phyloP scores from a whole-genome alignment of 1,140 invertebrate species.

The Drosophila auraria region DNA sequence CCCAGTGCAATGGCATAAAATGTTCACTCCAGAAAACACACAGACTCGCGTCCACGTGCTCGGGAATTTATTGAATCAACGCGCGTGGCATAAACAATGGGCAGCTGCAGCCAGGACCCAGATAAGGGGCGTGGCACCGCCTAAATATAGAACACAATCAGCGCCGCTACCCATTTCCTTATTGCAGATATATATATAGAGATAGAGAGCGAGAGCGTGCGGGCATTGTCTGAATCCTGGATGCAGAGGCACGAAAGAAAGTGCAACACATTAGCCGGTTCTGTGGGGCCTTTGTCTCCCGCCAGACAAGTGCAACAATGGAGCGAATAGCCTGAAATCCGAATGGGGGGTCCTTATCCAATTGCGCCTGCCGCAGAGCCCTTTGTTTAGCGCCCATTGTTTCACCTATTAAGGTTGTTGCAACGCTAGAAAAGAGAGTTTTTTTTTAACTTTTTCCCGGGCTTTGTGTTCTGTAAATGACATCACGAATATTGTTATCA shows the following conservation, averaged over 20 bases:
- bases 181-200: constrained; percentile 24
- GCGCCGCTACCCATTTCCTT: constrained; percentile 33
- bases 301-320: constrained; percentile 48
- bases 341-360: constrained; percentile 31
- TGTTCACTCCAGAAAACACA: constrained; percentile 38
- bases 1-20: constrained; percentile 18
- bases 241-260: constrained; percentile 37
- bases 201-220: background rate
- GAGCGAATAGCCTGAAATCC: constrained; percentile 28
- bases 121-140: constrained; percentile 53
- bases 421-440: constrained; percentile 17
- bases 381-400: constrained; percentile 43
- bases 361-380: constrained; percentile 47
- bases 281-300: constrained; percentile 56
- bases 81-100: constrained; percentile 73
- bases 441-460: background rate
- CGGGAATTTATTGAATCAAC: constrained; percentile 66
- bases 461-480: constrained; percentile 19
- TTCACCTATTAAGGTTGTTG: constrained; percentile 49
- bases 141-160: constrained; percentile 63
- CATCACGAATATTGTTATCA: constrained; percentile 34
- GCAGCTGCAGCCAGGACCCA: constrained; percentile 17
- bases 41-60: constrained; percentile 39
- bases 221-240: constrained; percentile 47
- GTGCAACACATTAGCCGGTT: constrained; percentile 73